A percentile compares a stretch with the other conserved stretches of the same genome.
Conservation (phyloP, 2,888 invertebrate species). For the Trichopria drosophilae region DNA sequence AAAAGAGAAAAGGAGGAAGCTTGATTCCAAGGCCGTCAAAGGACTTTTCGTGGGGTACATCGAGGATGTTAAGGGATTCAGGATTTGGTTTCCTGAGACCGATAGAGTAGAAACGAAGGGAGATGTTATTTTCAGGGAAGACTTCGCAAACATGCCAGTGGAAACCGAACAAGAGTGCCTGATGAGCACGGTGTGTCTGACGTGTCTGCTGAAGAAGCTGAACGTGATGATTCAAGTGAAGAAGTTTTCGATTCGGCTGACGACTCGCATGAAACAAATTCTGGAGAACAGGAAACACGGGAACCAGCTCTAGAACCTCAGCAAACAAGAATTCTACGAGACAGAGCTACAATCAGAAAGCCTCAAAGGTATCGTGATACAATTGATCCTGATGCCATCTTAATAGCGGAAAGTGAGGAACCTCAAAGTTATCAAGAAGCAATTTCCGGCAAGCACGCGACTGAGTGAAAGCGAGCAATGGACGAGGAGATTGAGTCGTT, state of each 20-base stretch:
- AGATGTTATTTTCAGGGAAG: conserved; percentile 29
- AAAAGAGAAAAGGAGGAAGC: too few species aligned
- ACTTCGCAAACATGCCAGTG: neutral
- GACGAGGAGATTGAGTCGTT: conserved; percentile 26
- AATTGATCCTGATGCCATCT: too few species aligned
- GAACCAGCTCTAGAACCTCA: conserved; percentile 5
- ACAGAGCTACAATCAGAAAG: conserved; percentile 8
- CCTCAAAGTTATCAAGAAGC: conserved; percentile 1
- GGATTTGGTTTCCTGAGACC: neutral
- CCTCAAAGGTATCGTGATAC: too few species aligned
- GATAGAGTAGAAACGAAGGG: conserved; percentile 2
- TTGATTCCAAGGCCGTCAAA: too few species aligned
- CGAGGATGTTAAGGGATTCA: too few species aligned
- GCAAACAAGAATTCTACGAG: too few species aligned
- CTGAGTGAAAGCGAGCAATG: conserved; percentile 26
- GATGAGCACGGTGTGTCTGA: too few species aligned
- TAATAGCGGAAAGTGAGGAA: too few species aligned
- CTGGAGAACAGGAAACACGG: conserved; percentile 4
- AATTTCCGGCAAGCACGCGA: neutral
- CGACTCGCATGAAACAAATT: neutral
- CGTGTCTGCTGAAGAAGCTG: neutral
- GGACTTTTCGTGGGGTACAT: too few species aligned
- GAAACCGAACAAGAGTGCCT: conserved; percentile 3
- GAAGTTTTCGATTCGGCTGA: conserved; percentile 7
- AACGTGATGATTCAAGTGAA: neutral